Evolutionary conservation across 2,113 vertebrate genomes (phyloP), one percentile per base, ranked within the genome.

Genomic region (Taurulus bubalis): DNA sequence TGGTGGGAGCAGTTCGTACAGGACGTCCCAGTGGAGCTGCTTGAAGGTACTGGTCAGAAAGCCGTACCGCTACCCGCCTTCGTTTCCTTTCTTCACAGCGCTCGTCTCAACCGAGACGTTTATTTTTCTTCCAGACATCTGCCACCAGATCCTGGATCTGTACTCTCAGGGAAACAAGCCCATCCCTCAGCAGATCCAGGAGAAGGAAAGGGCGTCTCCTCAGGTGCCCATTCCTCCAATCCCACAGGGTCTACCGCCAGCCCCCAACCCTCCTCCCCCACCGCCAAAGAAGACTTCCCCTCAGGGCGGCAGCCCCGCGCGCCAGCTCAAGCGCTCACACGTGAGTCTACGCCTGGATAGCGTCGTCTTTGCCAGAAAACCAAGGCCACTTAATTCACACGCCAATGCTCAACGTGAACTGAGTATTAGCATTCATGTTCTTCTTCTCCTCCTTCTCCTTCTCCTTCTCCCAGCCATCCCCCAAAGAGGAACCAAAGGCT

Each of bases 1-100:
- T 99, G 98, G 98, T 99, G 98, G 98, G 98, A 99, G 85, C 98
- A 99, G 89, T 99, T 99, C 89, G 98, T 99, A 34, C 98, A 99
- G 78, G 98, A 99, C 4, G 98, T 99, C 18, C 98, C 98, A 0
- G 98, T 99, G 11, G 98, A 99, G 87, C 96, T 99, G 63, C 92
- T 99, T 18, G 98, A 99, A 97, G 98, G 98, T 99, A 94, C 22
- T 51, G 11, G 1, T 36, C 9, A 56, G 53, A 26, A 74, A 51
- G 22, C 0, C 1, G 0, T 9, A 15, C 11, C 38, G 14, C 45
- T n/a, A 59, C 3, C 9, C 0, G 2, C 14, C 14, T 64, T 15
- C 24, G 3, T 28, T 47, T 71, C 1, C 7, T 45, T 3, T 8
- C 3, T 3, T 22, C 24, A 12, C 15, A 6, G n/a, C n/a, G 59